Evolutionary conservation across 2,113 vertebrate species (phyloP).

Genomic region (Otus sunia): DNA sequence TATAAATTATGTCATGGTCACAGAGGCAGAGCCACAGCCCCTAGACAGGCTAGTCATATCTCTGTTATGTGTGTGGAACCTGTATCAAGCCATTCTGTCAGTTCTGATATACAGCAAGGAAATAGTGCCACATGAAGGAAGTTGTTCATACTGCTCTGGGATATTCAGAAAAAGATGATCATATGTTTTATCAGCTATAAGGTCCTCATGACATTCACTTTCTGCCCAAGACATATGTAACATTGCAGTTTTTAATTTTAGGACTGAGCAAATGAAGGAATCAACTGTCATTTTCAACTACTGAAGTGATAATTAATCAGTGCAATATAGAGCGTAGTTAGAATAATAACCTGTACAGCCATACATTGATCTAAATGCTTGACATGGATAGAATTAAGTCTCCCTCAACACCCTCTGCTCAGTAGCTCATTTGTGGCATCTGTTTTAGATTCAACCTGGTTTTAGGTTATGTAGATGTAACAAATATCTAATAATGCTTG

Average conservation of each 20-base stretch:
- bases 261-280: not conserved
- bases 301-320: not conserved
- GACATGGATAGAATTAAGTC: not conserved
- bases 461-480: not conserved
- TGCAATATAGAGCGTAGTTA: not conserved
- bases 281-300: not conserved
- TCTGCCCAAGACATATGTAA: not conserved
- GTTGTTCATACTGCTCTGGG: not conserved
- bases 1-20: not conserved
- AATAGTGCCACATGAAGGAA: constrained; percentile 19
- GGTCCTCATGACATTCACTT: not conserved
- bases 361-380: not conserved
- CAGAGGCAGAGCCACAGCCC: not conserved
- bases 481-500: not conserved
- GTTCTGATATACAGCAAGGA: not conserved
- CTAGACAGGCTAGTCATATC: not conserved
- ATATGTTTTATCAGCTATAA: not conserved
- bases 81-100: not conserved
- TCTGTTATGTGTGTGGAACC: not conserved
- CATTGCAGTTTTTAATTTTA: not conserved
- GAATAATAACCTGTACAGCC: not conserved
- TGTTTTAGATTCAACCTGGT: not conserved
- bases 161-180: not conserved
- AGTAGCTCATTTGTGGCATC: not conserved
- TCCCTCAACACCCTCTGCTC: not conserved